Evolutionary conservation across 2,888 invertebrate species (phyloP), one percentile per base, ranked within the genome.

Genomic region (Bellardia bayeri): DNA sequence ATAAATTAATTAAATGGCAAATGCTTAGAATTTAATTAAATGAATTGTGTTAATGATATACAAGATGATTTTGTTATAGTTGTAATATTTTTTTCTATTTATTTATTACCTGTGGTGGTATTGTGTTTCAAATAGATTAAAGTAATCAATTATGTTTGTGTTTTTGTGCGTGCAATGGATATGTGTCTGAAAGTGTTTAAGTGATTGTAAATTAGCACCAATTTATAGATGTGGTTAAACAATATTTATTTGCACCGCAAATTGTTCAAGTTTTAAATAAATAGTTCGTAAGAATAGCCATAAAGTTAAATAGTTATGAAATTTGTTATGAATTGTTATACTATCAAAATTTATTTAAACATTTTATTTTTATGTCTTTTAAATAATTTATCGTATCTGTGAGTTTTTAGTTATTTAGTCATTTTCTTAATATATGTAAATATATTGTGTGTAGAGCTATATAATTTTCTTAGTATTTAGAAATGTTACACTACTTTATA

Each of bases 21-120:
- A n/a, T 81, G 69, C 64, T 54, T 71, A 16, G 42, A 58, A 81
- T 72, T 84, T 78, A 84, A 81, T 81, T 87, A 76, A 81, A 81
- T 61, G 30, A 71, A 72, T 81, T 23, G 23, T 66, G 58, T 75
- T 75, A 80, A 80, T 87, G 64, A 54, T 61, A 66, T 11, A 42
- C 40, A 45, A 33, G 11, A 23, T 80, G 45, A 79, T 66, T 16
- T 66, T 64, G 63, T 45, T 71, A 23, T 5, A 71, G 16, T 71
- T 16, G n/a, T 9, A 1, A 13, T 61, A 33, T 30, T 64, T 63
- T 69, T 49, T n/a, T 4, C 58, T 1, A 9, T 23, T 16, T 54
- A 30, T 23, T 54, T 81, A 6, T 64, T 64, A 54, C 30, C 16
- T 11, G 7, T 54, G 16, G 66, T 54, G 33, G 64, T 40, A 33